Evolutionary conservation across 2,797 vertebrate species (phyloP), one percentile per base, ranked within the genome.

Genomic region (Danio jaintianensis): DNA sequence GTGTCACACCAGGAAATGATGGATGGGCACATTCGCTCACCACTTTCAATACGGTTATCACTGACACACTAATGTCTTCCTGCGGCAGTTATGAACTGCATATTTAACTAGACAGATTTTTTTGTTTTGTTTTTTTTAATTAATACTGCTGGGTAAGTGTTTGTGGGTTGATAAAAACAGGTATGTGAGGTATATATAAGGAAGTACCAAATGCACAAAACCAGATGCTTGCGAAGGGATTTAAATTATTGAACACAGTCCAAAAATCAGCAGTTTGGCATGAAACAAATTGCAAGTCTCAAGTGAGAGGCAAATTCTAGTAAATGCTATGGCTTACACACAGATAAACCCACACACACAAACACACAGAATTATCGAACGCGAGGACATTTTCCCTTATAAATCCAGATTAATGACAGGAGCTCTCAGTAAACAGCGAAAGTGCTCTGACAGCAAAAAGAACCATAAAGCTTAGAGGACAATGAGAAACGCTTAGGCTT

Each of bases 341-440:
- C 71, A 40, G 69, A 80, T 77, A 79, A 79, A 52, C 48, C 82
- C 62, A 63, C 71, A 78, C 66, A 73, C 68, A 74, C 74, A 75
- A 29, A 70, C 67, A 66, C 48, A 66, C 75, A 80, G 76, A 80
- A 84, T 85, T 87, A 85, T 87, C 78, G 86, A 88, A 90, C 78
- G 86, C 81, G 83, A 85, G 38, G 29, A 86, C 85, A 88, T 91
- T 91, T 88, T 78, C 71, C 83, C 68, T 82, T 80, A 83, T 91
- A 92, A 89, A 91, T 87, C 88, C 78, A 86, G 83, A 63, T 91
- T 90, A 89, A 86, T 83, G 86, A 87, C 84, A 47, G 86, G 89
- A 86, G 84, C 83, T 80, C 79, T 83, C 75, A 82, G 71, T 84
- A 90, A 88, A 92, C 77, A 82, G 79, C 81, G 55, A 89, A 92